phyloP scores from a whole-genome alignment of 2,888 invertebrate species.

The Eucera pruinosa region DNA sequence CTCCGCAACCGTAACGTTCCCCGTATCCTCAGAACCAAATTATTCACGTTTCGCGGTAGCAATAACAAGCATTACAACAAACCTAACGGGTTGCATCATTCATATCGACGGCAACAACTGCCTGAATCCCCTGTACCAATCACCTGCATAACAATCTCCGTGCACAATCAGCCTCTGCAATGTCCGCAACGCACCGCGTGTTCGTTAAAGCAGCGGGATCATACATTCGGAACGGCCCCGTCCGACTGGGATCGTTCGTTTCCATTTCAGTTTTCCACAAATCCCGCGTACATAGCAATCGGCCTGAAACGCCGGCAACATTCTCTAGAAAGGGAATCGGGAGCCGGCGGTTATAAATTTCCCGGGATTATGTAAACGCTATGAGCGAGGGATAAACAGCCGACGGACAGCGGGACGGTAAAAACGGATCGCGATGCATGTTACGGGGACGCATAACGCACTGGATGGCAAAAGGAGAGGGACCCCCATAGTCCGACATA shows the following conservation, averaged over 20 bases:
- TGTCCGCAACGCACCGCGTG: too few species aligned
- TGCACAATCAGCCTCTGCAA: neutral
- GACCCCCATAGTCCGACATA: slow-evolving; percentile 46
- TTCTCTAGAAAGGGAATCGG: slow-evolving; percentile 49
- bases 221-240: neutral
- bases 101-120: too few species aligned
- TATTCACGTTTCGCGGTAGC: too few species aligned
- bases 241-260: neutral
- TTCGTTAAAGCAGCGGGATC: neutral
- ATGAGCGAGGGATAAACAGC: neutral
- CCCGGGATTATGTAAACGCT: slow-evolving; percentile 53
- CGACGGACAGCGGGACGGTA: slow-evolving; percentile 2
- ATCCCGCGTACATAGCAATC: neutral
- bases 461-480: slow-evolving; percentile 21
- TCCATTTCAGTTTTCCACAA: slow-evolving; percentile 37
- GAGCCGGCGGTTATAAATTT: slow-evolving; percentile 50
- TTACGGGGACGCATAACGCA: slow-evolving; percentile 54
- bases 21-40: too few species aligned
- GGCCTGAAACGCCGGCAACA: slow-evolving; percentile 2
- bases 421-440: slow-evolving; percentile 41
- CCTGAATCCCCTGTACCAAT: neutral
- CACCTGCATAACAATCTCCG: neutral
- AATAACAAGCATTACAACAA: too few species aligned
- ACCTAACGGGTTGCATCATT: too few species aligned
- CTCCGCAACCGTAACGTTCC: too few species aligned